Evolutionary conservation across 2,888 invertebrate genomes (phyloP).

Genomic region (Scelioninae gen. 1): DNA sequence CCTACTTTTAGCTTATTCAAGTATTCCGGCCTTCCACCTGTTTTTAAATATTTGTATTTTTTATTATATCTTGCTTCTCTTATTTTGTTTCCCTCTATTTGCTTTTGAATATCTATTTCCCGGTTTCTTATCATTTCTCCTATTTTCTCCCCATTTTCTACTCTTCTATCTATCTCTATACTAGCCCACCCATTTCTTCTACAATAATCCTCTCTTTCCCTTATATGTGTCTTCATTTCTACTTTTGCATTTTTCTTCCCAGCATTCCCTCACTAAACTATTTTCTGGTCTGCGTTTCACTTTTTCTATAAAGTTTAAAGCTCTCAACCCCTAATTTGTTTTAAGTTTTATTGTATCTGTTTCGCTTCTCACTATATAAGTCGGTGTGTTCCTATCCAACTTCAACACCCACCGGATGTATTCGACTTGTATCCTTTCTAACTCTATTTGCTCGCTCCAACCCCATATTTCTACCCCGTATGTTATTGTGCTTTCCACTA

Average conservation of each 20-base stretch:
- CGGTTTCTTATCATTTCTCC: too few relatives aligned
- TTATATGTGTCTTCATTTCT: too few relatives aligned
- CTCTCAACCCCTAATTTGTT: not conserved
- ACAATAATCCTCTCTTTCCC: too few relatives aligned
- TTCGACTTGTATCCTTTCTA: not conserved
- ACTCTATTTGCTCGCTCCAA: not conserved
- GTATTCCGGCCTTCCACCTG: too few relatives aligned
- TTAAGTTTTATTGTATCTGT: not conserved
- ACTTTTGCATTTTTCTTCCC: conserved; percentile 4
- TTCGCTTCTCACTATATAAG: not conserved
- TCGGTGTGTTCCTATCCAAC: not conserved
- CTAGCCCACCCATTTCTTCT: too few relatives aligned
- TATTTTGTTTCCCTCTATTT: too few relatives aligned
- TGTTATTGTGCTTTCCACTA: not conserved
- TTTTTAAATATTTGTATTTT: too few relatives aligned
- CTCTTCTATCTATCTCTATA: too few relatives aligned
- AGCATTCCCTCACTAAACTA: not conserved
- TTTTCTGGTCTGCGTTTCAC: not conserved
- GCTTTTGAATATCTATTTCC: too few relatives aligned
- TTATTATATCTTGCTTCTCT: too few relatives aligned
- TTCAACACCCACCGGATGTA: not conserved
- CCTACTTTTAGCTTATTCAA: too few relatives aligned
- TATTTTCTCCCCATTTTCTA: too few relatives aligned
- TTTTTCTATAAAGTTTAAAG: not conserved
- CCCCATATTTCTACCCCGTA: conserved; percentile 1